Evolutionary conservation across 2,113 vertebrate genomes (phyloP).

Genomic region (Antechinus flavipes): DNA sequence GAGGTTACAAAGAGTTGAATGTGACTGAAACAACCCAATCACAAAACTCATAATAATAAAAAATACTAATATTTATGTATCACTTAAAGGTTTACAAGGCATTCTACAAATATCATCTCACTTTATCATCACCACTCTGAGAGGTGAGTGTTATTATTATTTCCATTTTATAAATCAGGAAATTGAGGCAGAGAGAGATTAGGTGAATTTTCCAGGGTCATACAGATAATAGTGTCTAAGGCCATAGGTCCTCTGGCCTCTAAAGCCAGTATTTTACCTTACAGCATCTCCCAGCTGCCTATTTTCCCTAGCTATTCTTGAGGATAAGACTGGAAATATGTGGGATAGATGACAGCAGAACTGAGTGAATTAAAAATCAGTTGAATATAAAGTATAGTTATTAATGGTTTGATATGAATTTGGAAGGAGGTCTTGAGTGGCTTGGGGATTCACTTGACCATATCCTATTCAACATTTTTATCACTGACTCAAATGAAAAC

Average conservation of each 20-base stretch:
- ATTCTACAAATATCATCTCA: not conserved
- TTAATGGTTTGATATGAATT: not conserved
- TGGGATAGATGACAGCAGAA: not conserved
- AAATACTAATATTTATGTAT: not conserved
- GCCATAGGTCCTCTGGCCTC: not conserved
- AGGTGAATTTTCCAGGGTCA: not conserved
- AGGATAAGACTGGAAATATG: not conserved
- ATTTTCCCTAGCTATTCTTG: not conserved
- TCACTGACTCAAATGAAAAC: not conserved
- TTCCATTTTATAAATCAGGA: not conserved
- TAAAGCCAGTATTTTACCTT: not conserved
- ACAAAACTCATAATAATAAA: not conserved
- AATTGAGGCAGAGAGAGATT: not conserved
- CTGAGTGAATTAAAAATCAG: not conserved
- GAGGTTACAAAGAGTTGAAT: not conserved
- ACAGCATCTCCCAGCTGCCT: not conserved
- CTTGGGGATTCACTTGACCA: not conserved
- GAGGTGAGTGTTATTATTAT: not conserved
- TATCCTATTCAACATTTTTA: not conserved
- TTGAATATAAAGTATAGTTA: not conserved
- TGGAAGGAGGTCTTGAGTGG: not conserved
- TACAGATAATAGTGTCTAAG: not conserved
- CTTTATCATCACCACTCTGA: not conserved
- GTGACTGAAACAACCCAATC: not conserved
- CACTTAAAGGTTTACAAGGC: not conserved